phyloP scores from a whole-genome alignment of 2,888 invertebrate genomes.

The Galerucella calmariensis region DNA sequence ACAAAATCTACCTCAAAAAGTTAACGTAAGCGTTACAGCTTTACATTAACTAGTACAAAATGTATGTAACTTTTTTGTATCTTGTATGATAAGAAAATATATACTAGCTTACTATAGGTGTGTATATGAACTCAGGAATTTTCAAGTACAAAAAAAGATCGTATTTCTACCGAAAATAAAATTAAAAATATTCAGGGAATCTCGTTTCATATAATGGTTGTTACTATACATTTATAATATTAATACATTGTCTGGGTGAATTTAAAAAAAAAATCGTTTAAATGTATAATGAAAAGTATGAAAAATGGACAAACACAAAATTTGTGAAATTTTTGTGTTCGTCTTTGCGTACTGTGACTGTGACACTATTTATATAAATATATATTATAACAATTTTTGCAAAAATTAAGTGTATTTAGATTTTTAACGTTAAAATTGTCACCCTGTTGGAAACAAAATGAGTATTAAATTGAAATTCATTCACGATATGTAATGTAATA shows the following conservation, averaged over 20 bases:
- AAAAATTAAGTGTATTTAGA: conserved; percentile 58
- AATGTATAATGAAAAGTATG: conserved; percentile 18
- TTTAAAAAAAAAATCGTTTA: conserved; percentile 32
- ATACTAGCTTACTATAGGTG: conserved; percentile 55
- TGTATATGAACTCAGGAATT: conserved; percentile 55
- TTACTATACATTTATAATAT: conserved; percentile 34
- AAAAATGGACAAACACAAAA: conserved; percentile 16
- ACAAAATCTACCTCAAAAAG: conserved; percentile 60
- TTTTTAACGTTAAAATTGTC: conserved; percentile 62
- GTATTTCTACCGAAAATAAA: conserved; percentile 21
- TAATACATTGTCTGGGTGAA: conserved; percentile 52
- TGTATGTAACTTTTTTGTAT: conserved; percentile 52
- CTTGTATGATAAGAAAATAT: conserved; percentile 46
- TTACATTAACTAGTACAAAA: conserved; percentile 55
- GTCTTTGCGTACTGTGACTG: conserved; percentile 33
- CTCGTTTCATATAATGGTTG: conserved; percentile 48
- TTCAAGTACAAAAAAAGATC: conserved; percentile 52
- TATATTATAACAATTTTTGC: conserved; percentile 32
- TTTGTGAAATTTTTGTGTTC: conserved; percentile 26
- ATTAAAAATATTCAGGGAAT: conserved; percentile 52
- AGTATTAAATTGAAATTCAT: conserved; percentile 45
- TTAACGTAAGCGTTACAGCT: conserved; percentile 45
- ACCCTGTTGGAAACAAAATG: conserved; percentile 53
- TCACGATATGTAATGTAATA: conserved; percentile 56
- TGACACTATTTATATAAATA: conserved; percentile 43